phyloP scores from a whole-genome alignment of 2,113 vertebrate species.

The Lepisosteus oculatus region DNA sequence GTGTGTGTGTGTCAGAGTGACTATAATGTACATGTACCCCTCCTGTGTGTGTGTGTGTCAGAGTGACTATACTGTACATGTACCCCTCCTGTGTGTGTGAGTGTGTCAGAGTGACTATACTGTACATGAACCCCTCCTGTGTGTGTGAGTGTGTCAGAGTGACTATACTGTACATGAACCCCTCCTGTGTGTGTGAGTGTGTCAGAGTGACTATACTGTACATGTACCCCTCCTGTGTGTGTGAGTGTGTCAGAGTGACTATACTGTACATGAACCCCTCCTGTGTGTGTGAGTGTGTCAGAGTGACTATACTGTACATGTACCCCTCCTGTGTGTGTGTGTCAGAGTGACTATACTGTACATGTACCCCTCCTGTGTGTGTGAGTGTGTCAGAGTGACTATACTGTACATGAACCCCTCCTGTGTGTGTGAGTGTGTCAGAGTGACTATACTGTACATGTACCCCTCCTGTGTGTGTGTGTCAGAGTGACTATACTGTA shows the following conservation, averaged over 20 bases:
- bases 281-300: no score
- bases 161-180: no score
- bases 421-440: no score
- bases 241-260: neutral
- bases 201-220: constrained; percentile 18
- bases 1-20: no score
- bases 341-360: constrained; percentile 19
- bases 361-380: constrained; percentile 4
- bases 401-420: no score
- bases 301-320: no score
- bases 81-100: constrained; percentile 7
- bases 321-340: neutral
- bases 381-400: neutral
- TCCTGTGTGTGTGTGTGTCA: neutral
- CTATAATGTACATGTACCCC: no score
- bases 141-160: no score
- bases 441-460: no score
- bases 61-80: constrained; percentile 17
- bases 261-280: no score
- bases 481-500: constrained; percentile 19
- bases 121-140: no score
- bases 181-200: neutral
- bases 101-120: neutral
- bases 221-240: constrained; percentile 4
- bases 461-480: neutral